A percentile compares a stretch with the other conserved stretches of the same genome.
These are phyloP conservation scores for Pseudois nayaur DNA, from an alignment of 2,113 vertebrate genomes.

Conservation along the genomic window DNA sequence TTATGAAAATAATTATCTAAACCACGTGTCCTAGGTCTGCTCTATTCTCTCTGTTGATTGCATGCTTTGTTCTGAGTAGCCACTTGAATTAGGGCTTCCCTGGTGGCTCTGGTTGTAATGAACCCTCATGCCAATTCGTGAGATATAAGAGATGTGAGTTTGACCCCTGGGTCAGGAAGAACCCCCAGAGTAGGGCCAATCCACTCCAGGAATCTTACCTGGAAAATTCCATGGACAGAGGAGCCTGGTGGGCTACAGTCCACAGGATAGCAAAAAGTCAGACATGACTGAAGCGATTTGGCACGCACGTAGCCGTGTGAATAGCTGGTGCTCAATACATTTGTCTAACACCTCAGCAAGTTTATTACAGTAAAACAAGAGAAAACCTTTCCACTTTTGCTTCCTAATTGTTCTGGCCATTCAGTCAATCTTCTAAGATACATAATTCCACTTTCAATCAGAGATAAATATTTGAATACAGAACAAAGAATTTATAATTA, in stretches of 20 bases:
- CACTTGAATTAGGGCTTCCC: background rate
- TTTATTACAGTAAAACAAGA: background rate
- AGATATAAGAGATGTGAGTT: background rate
- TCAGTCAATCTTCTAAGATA: background rate
- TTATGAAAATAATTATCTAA: background rate
- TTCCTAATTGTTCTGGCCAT: background rate
- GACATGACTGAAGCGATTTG: rapidly evolving
- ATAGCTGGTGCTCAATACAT: background rate
- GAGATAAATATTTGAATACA: background rate
- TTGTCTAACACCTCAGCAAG: background rate
- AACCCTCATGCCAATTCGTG: background rate
- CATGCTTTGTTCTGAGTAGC: background rate
- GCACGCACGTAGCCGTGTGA: rapidly evolving
- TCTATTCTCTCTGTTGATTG: background rate
- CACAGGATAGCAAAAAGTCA: background rate
- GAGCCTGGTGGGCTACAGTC: background rate
- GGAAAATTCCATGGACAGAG: background rate
- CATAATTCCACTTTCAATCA: background rate
- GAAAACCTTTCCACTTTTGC: background rate
- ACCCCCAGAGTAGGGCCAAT: background rate
- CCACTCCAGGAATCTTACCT: background rate
- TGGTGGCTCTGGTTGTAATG: background rate
- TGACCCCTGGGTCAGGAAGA: background rate
- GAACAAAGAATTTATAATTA: background rate
- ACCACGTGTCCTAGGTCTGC: background rate